Conservation (phyloP, 2,797 vertebrate species). For the Pseudochirops corinnae region DNA sequence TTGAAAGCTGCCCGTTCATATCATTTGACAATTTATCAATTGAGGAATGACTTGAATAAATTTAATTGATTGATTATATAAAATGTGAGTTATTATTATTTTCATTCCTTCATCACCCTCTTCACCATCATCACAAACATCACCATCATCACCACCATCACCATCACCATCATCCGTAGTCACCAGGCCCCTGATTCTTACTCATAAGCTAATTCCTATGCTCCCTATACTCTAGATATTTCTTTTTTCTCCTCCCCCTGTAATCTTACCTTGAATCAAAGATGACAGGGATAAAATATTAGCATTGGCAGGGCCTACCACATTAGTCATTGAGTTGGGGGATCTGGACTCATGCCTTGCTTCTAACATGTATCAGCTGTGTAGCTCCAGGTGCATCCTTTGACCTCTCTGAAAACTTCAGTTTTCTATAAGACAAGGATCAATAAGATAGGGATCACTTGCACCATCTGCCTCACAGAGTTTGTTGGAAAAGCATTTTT, state of each 20-base stretch:
- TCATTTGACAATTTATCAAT: neutral
- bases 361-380: neutral
- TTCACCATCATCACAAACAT: too few species aligned
- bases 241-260: neutral
- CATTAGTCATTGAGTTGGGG: neutral
- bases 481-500: neutral
- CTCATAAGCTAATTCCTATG: neutral
- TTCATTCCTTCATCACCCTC: too few species aligned
- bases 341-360: neutral
- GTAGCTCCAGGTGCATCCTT: neutral
- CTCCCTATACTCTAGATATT: neutral
- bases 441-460: neutral
- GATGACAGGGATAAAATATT: neutral
- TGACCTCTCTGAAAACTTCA: neutral
- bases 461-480: neutral
- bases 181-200: neutral
- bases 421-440: neutral
- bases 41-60: neutral
- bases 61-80: neutral
- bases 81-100: neutral
- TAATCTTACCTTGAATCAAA: neutral
- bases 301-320: neutral
- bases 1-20: neutral
- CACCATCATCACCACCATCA: too few species aligned
- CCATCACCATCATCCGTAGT: neutral